Evolutionary conservation across 1,140 invertebrate genomes (phyloP).

Genomic region (Nomia melanderi): DNA sequence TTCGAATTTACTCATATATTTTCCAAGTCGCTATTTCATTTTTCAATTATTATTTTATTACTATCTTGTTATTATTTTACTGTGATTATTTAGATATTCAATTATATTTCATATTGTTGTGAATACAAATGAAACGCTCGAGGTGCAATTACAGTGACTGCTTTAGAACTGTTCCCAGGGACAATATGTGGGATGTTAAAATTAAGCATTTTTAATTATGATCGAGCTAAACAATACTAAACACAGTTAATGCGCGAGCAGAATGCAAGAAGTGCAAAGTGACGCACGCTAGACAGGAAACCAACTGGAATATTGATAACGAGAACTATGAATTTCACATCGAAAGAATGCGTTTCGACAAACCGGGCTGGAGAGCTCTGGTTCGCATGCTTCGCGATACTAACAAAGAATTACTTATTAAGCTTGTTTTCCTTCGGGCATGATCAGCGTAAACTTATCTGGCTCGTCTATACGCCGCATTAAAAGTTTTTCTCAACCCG

Average conservation of each 20-base stretch:
- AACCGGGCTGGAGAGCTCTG: background rate
- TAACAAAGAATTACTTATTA: conserved; percentile 6
- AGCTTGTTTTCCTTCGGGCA: background rate
- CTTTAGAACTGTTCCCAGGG: no score
- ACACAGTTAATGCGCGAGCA: background rate
- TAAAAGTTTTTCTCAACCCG: background rate
- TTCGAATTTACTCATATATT: no score
- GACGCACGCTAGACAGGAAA: background rate
- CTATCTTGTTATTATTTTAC: no score
- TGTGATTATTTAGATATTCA: no score
- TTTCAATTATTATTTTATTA: no score
- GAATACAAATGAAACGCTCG: no score
- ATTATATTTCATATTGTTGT: no score
- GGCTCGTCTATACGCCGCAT: background rate
- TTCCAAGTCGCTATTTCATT: no score
- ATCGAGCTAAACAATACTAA: background rate
- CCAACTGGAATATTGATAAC: background rate
- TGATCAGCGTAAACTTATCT: background rate
- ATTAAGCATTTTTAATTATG: background rate
- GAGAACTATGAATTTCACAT: background rate
- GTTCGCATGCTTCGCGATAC: background rate
- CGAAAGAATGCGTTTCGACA: background rate
- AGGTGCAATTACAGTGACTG: no score
- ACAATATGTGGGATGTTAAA: no score
- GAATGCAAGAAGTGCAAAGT: background rate